A percentile compares a stretch with the other conserved stretches of the same genome.
These are phyloP conservation scores for Aphodius sticticus DNA, from an alignment of 2,888 invertebrate species.

Conservation along the genomic window DNA sequence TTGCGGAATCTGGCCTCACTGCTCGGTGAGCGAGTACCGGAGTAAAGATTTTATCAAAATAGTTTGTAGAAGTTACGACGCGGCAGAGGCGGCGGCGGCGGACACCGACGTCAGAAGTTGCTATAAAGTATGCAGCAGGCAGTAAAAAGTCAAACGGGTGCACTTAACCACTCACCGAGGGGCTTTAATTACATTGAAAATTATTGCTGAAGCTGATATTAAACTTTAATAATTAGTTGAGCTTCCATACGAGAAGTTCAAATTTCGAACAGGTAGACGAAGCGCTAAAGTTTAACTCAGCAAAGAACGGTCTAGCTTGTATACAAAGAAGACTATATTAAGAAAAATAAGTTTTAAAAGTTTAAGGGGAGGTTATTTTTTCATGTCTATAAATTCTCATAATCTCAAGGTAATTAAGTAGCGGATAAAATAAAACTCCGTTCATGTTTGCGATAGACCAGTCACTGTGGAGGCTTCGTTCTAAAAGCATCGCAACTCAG, in stretches of 20 bases:
- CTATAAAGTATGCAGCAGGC: neutral
- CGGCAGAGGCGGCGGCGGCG: neutral
- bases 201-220: neutral
- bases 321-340: neutral
- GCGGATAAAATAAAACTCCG: too few species aligned
- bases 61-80: neutral
- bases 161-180: neutral
- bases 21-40: neutral
- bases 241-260: neutral
- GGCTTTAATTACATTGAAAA: neutral
- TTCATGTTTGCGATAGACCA: too few species aligned
- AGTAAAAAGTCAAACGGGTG: neutral
- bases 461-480: too few species aligned
- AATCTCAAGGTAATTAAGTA: too few species aligned
- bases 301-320: neutral
- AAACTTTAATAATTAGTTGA: neutral
- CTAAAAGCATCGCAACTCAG: too few species aligned
- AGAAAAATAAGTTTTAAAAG: neutral
- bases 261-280: neutral
- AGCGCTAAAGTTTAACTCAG: neutral
- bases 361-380: neutral
- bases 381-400: neutral
- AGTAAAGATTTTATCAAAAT: neutral
- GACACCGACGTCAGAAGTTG: neutral
- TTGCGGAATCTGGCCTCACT: neutral